Base-by-base conservation (phyloP, 2,888 invertebrate species). In the Chouioia cunea region DNA sequence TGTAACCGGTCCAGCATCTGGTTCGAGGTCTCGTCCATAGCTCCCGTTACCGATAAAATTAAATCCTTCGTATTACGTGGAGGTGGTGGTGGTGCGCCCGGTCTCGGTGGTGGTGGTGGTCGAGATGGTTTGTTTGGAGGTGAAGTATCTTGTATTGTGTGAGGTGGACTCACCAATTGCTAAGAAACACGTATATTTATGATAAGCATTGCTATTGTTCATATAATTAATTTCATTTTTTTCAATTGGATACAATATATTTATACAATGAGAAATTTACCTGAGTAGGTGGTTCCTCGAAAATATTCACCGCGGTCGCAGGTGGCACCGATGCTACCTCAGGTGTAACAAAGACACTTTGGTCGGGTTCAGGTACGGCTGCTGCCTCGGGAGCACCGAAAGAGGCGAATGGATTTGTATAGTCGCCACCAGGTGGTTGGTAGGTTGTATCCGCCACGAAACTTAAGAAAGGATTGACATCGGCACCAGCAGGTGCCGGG, bases 11-110 rank as follows among this genome's bases (percentile, higher is more conserved):
- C 94, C 67, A 96, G 85, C 64, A 96, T 86, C 81, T 94, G 93
- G 3, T 93, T 92, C 77, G 95, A 95, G 0, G 95, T 93, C 60
- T 94, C 93, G 80, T 96, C 95, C 91, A 96, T 91, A 67, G 94
- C 94, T 1, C 94, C 95, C 47, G 96, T 95, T 0, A 96, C 95
- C 44, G 93, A 93, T 76, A 93, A 89, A 58, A 96, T 92, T 22
- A 96, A 87, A 81, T 95, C 94, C 86, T 95, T 94, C 0, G 96
- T 96, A 84, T 94, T 93, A 74, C 92, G 90, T 0, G 93, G 91
- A 22, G 93, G 89, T 4, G 91, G 91, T 16, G 91, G 89, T 2
- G 88, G 82, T 0, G 89, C 87, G 48, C 89, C 89, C 15, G 88
- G 87, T 46, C 88, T 87, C 6, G 88, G 89, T 27, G 87, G 87